These are phyloP conservation scores for Diprion similis DNA, from an alignment of 1,140 invertebrate genomes.

Conservation along the genomic window DNA sequence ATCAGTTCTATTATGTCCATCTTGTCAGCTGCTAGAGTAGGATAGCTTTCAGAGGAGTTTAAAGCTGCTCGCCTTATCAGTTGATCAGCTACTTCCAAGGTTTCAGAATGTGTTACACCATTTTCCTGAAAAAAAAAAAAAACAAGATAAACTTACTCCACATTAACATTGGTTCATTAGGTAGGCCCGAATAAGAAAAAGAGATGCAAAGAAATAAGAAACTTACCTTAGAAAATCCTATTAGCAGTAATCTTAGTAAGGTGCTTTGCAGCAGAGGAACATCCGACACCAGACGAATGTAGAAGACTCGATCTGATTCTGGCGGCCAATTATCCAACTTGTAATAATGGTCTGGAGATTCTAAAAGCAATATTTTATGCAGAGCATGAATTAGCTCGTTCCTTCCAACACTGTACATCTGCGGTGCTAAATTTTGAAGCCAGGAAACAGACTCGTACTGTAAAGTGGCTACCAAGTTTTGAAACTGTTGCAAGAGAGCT, in stretches of 20 bases:
- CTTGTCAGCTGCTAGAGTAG: slow-evolving; percentile 78
- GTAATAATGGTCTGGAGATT: slow-evolving; percentile 85
- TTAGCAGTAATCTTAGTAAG: slow-evolving; percentile 79
- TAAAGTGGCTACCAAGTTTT: slow-evolving; percentile 76
- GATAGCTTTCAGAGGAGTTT: slow-evolving; percentile 71
- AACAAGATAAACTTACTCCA: neutral
- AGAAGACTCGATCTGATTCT: slow-evolving; percentile 81
- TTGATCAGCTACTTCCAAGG: slow-evolving; percentile 85
- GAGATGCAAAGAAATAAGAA: slow-evolving; percentile 8
- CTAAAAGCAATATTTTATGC: slow-evolving; percentile 88
- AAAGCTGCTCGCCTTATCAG: slow-evolving; percentile 83
- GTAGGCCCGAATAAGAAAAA: slow-evolving; percentile 7
- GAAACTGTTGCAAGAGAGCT: slow-evolving; percentile 67
- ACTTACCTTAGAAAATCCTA: slow-evolving; percentile 79
- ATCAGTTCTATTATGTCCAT: slow-evolving; percentile 88
- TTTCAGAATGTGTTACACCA: slow-evolving; percentile 80
- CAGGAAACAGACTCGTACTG: slow-evolving; percentile 85
- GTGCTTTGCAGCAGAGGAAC: slow-evolving; percentile 87
- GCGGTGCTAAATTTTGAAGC: slow-evolving; percentile 82
- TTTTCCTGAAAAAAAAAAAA: slow-evolving; percentile 69
- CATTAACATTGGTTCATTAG: no score
- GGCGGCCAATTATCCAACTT: slow-evolving; percentile 95
- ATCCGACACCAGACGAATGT: slow-evolving; percentile 85
- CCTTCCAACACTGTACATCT: slow-evolving; percentile 75
- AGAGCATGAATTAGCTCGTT: slow-evolving; percentile 81